Evolutionary conservation across 2,113 vertebrate genomes (phyloP), one percentile per base, ranked within the genome.

Genomic region (Ceyx cyanopectus): DNA sequence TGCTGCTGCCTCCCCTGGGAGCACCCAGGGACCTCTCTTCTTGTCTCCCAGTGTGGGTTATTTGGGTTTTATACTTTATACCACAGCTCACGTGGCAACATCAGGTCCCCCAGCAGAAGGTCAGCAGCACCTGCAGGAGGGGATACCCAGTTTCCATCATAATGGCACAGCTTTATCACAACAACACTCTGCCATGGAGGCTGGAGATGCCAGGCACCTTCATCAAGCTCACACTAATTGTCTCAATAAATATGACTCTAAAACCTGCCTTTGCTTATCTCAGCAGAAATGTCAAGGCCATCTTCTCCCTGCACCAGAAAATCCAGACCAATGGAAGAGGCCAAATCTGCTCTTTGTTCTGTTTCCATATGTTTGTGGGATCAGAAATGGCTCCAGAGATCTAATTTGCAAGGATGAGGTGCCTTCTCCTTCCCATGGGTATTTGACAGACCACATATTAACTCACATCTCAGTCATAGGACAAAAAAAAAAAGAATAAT

Each of bases 11-110:
- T 76, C 29, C 53, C 32, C 50, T 56, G 63, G n/a, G 61, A 85
- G 48, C 5, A 17, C 24, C 7, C 41, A 43, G 29, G 58, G 37
- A 80, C 15, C 0, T 61, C 19, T 70, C n/a, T 29, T 62, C 16
- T 1, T 7, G 29, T 17, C 20, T 41, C 15, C 7, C 1, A 2
- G n/a, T 13, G n/a, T 4, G 10, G 9, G 40, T 24, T 22, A 13
- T 50, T 50, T 13, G 21, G 48, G 22, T 50, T 50, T 50, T 50
- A 23, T 23, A 50, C 48, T 50, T 50, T 50, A 50, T 50, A 23
- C 24, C 22, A 14, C 24, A 76, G 51, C 1, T 1, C 43, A 54
- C 21, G 12, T 0, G 0, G 24, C 66, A 53, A 14, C 0, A 1
- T 4, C 30, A 14, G 0, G 17, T 70, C 41, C 40, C 23, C 19